phyloP scores from a whole-genome alignment of 2,797 vertebrate genomes.

The Miichthys miiuy region DNA sequence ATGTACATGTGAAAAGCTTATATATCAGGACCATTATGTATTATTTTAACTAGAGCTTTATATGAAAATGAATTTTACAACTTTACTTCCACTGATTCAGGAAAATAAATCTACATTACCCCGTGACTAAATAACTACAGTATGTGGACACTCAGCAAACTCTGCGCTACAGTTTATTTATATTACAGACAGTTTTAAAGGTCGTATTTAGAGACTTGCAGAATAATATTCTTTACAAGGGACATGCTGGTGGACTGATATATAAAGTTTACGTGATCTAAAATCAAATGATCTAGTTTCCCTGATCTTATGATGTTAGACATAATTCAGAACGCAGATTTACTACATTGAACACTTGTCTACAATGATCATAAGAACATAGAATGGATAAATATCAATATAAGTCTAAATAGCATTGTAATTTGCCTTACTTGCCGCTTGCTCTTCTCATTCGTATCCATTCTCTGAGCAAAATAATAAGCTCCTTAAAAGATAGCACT shows the following conservation, averaged over 20 bases:
- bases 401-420: too few species aligned
- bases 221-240: slow-evolving; percentile 2
- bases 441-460: slow-evolving; percentile 33
- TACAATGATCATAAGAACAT: not conserved
- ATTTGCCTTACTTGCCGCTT: slow-evolving; percentile 66
- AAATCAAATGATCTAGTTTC: slow-evolving; percentile 3
- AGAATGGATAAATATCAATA: not conserved
- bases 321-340: not conserved
- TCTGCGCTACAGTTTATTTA: slow-evolving; percentile 17
- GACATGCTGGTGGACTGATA: not conserved
- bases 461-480: slow-evolving; percentile 30
- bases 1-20: not conserved
- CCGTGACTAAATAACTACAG: slow-evolving; percentile 15
- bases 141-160: slow-evolving; percentile 9
- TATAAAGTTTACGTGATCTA: not conserved
- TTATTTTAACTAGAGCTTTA: not conserved
- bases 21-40: not conserved
- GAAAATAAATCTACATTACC: not conserved
- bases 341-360: not conserved
- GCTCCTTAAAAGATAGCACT: slow-evolving; percentile 1
- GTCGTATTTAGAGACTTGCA: slow-evolving; percentile 10
- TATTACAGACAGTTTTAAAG: slow-evolving; percentile 6
- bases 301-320: not conserved
- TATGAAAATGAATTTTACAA: not conserved
- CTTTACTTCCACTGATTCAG: not conserved